These are phyloP conservation scores for Ploceus nigricollis DNA, from an alignment of 2,113 vertebrate genomes.

Conservation along the genomic window DNA sequence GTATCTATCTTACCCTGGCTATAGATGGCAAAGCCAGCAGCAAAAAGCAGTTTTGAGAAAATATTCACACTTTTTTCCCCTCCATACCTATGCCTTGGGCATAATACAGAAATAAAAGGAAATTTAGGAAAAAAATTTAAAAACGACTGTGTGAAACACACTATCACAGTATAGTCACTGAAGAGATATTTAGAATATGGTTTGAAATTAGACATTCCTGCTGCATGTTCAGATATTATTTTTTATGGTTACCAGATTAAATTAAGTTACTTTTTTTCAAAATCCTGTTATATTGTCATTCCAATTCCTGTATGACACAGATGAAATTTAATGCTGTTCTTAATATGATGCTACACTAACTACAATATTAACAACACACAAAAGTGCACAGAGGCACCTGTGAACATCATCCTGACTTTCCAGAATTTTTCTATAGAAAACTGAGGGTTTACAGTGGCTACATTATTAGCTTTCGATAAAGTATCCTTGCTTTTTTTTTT, in stretches of 20 bases:
- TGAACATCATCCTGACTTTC: background rate
- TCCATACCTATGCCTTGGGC: background rate
- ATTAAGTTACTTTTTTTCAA: background rate
- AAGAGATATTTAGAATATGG: background rate
- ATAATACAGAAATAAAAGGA: background rate
- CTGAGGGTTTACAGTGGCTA: background rate
- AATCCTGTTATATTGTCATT: background rate
- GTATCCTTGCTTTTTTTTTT: background rate
- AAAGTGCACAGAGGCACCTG: background rate
- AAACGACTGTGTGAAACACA: background rate
- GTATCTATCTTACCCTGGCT: background rate
- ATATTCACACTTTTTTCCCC: rapidly evolving
- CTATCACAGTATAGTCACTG: background rate
- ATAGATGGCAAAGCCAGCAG: background rate
- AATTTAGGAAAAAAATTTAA: background rate
- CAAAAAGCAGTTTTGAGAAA: background rate
- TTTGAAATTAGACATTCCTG: background rate
- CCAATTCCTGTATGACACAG: background rate
- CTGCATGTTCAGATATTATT: background rate
- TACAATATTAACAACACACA: background rate
- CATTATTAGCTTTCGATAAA: background rate
- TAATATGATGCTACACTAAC: background rate
- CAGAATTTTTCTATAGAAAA: background rate
- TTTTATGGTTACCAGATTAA: background rate
- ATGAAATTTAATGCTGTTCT: background rate